Evolutionary conservation across 2,797 vertebrate genomes (phyloP), one percentile per base, ranked within the genome.

Genomic region (Remorina albescens): DNA sequence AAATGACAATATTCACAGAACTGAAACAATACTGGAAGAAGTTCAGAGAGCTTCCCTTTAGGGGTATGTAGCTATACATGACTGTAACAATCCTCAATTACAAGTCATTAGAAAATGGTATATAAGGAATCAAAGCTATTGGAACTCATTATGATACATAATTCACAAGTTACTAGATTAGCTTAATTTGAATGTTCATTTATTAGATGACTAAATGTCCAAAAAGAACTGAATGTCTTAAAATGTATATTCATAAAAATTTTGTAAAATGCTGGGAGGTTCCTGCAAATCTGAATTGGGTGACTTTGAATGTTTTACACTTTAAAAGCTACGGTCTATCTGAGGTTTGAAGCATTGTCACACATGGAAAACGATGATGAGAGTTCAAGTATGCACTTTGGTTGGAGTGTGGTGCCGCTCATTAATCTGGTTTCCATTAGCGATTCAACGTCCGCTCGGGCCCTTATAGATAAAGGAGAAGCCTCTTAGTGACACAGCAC

Each of bases 311-410:
- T 39, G 37, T 5, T 13, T 15, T 3, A 39, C 37, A 39, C 30
- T 32, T 32, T 32, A 32, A 32, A 32, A 32, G 30, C 30, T 32
- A 32, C 8, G 25, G 1, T 1, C 37, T 37, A 59, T 59, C 34
- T 70, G 60, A 0, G 44, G 53, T 74, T 57, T 74, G 44, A 76
- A 69, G 63, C 25, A 21, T 8, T 55, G 16, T 34, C 54, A 51
- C 32, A 74, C 70, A 78, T 67, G 8, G 30, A 76, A 60, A 19
- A 50, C 37, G 19, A 28, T 77, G 64, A 84, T 74, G 81, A 72
- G 75, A 69, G 77, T 79, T 81, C 44, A 80, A 83, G 82, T 55
- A 53, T 47, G 71, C 61, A 59, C 76, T 85, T 75, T 50, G 57
- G 39, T 55, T 68, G 41, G 36, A 80, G 59, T 53, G 64, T 36